Conservation (phyloP, 2,888 invertebrate genomes). For the Ethmia dodecea region DNA sequence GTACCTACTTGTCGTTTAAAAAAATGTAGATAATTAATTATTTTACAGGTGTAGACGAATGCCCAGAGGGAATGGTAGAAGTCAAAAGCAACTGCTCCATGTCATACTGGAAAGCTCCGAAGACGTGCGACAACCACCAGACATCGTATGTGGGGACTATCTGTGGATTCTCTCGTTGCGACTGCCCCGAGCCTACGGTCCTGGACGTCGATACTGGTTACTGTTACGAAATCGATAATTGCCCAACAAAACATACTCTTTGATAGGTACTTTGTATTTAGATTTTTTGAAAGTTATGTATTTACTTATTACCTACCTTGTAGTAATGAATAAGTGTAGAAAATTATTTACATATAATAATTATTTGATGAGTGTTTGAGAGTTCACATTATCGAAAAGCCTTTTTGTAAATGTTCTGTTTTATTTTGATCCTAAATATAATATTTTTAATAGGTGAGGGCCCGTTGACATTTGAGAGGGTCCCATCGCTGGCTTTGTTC, state of each 20-base stretch:
- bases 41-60: conserved; percentile 42
- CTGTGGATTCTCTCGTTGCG: conserved; percentile 52
- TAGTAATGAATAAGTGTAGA: too few relatives aligned
- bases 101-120: conserved; percentile 43
- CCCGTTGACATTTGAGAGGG: too few relatives aligned
- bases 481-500: too few relatives aligned
- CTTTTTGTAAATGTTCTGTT: too few relatives aligned
- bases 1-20: neutral
- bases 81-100: conserved; percentile 33
- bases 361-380: too few relatives aligned
- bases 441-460: too few relatives aligned
- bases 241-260: conserved; percentile 28
- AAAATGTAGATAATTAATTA: too few relatives aligned
- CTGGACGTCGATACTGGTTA: conserved; percentile 44
- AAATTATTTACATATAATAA: too few relatives aligned
- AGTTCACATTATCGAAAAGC: too few relatives aligned
- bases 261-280: neutral
- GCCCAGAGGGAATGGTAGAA: conserved; percentile 48
- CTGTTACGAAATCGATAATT: conserved; percentile 54
- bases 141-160: conserved; percentile 37
- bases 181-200: conserved; percentile 43
- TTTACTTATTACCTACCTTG: too few relatives aligned
- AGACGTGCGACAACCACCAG: conserved; percentile 46
- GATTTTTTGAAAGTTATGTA: too few relatives aligned
- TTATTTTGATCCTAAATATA: too few relatives aligned